A percentile compares a stretch with the other conserved stretches of the same genome.
Conservation (phyloP, 2,113 vertebrate species). For the Rhabdornis inornatus region DNA sequence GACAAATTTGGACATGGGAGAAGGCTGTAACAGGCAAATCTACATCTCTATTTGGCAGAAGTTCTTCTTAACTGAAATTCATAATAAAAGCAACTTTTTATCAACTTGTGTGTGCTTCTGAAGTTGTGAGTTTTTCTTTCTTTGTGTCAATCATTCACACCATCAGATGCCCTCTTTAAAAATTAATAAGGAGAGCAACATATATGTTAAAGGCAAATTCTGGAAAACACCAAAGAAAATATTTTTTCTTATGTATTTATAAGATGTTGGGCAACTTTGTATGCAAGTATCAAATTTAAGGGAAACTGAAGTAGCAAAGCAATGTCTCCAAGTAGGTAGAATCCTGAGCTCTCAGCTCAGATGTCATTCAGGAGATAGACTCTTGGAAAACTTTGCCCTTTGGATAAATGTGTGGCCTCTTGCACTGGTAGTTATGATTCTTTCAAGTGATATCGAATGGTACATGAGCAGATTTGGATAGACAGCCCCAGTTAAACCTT, state of each 20-base stretch:
- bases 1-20: not conserved
- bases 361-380: not conserved
- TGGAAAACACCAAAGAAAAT: not conserved
- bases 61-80: not conserved
- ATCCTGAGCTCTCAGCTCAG: not conserved
- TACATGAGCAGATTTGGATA: not conserved
- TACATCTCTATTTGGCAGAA: not conserved
- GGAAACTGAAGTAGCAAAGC: not conserved
- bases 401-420: not conserved
- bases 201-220: not conserved
- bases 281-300: not conserved
- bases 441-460: not conserved
- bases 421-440: not conserved
- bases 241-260: not conserved
- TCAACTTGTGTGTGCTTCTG: not conserved
- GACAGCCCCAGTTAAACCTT: not conserved
- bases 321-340: not conserved
- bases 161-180: not conserved
- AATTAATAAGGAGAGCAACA: not conserved
- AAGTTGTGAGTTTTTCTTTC: not conserved
- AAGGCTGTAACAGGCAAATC: not conserved
- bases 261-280: not conserved
- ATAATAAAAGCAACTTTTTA: not conserved
- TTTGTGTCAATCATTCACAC: not conserved
- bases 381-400: not conserved